Evolutionary conservation across 2,888 invertebrate species (phyloP), one percentile per base, ranked within the genome.

Genomic region (Calliopum simillimum): DNA sequence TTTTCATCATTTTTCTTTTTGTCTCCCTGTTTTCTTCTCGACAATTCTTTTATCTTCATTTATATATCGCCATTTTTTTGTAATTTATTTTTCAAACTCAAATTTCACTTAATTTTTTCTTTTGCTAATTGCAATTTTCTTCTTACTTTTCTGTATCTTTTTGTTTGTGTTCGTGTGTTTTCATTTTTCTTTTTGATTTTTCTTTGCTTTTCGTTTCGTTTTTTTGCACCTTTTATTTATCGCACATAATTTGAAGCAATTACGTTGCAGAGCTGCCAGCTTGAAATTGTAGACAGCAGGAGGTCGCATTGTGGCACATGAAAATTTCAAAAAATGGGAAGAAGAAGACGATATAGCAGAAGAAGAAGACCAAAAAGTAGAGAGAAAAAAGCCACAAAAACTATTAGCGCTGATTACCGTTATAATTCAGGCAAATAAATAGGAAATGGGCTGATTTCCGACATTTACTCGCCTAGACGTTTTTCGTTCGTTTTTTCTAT

Each of bases 381-480:
- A 55, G 21, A 5, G 33, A 58, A 14, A 58, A 33, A 58, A 8
- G 41, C 23, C 56, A 33, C n/a, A 58, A 58, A 58, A 58, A 58
- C 56, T 46, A 61, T 61, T 61, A 61, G 23, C 46, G 61, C 61
- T 46, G 46, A 61, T 61, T 61, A 61, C 61, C 61, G 61, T 61
- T 61, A 61, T 61, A 61, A 61, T 61, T 61, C 61, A 61, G 61
- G 21, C 61, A 21, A 61, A 61, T 46, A 61, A 44, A 61, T 61
- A 61, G 61, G 61, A 61, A 61, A 61, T 61, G 23, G 46, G 61
- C 61, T 61, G 61, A 61, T 61, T 44, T 61, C 61, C 61, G 61
- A 44, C 61, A n/a, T 61, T 61, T 46, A 46, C 61, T 23, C 6
- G 46, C 61, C 14, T 46, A 21, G 14, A 21, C 11, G 11, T 51